phyloP scores from a whole-genome alignment of 2,797 vertebrate genomes.

The Apogon hyalosoma region DNA sequence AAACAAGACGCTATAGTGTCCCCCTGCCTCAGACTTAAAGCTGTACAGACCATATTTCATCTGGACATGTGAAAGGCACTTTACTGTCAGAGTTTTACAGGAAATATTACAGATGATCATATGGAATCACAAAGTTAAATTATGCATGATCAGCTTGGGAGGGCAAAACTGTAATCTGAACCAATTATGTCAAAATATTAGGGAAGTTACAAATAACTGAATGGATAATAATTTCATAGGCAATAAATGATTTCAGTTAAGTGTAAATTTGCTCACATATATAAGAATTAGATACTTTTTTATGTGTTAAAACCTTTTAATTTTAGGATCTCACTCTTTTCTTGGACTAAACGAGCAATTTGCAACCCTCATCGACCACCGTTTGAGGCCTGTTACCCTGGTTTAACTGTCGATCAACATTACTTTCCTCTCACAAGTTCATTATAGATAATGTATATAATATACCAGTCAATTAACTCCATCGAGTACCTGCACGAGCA shows the following conservation, averaged over 20 bases:
- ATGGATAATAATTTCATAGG: background rate
- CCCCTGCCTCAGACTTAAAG: constrained; percentile 36
- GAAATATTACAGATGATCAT: constrained; percentile 24
- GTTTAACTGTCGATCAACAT: constrained; percentile 7
- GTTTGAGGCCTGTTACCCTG: background rate
- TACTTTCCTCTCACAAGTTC: background rate
- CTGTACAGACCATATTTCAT: constrained; percentile 43
- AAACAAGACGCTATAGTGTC: constrained; percentile 52
- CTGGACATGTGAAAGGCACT: constrained; percentile 8
- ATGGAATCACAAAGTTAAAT: constrained; percentile 1
- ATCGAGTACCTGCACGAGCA: constrained; percentile 26
- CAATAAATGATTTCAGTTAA: background rate
- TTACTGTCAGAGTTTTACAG: constrained; percentile 12
- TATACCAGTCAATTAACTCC: constrained; percentile 33
- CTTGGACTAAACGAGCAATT: background rate
- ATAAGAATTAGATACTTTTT: background rate
- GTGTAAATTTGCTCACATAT: background rate
- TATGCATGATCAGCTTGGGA: background rate
- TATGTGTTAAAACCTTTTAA: background rate
- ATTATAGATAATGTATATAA: constrained; percentile 1
- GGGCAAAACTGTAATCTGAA: background rate
- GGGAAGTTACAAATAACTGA: background rate
- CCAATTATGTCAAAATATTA: background rate
- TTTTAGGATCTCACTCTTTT: background rate
- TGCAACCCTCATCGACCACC: background rate